These are phyloP conservation scores for Rapana venosa DNA, from an alignment of 2,888 invertebrate species.

Conservation along the genomic window DNA sequence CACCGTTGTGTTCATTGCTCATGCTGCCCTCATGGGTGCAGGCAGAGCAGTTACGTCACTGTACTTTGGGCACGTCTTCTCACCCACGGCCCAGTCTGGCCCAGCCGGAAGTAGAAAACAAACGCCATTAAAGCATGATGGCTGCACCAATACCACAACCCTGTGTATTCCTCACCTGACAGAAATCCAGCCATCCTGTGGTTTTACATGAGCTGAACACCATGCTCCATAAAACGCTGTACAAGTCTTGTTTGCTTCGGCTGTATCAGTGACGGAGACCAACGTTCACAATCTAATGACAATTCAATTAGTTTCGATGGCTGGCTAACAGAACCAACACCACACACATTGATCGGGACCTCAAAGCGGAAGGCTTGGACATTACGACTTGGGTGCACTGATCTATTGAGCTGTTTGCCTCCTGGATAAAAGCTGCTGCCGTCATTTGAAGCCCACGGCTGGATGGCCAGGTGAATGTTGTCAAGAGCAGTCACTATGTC, in stretches of 20 bases:
- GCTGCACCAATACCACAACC: not conserved
- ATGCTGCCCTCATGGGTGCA: too few species aligned
- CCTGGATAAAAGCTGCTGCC: not conserved
- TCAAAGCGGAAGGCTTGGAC: not conserved
- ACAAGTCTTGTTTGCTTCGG: not conserved
- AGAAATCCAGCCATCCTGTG: too few species aligned
- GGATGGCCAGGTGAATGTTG: not conserved
- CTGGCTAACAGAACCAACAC: constrained; percentile 25
- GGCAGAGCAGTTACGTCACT: too few species aligned
- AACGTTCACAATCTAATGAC: constrained; percentile 32
- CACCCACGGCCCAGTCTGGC: too few species aligned
- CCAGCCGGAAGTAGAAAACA: too few species aligned
- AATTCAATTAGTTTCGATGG: constrained; percentile 40
- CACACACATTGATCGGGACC: constrained; percentile 15
- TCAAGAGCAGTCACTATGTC: not conserved
- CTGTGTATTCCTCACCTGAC: too few species aligned
- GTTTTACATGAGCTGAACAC: too few species aligned
- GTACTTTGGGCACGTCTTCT: too few species aligned
- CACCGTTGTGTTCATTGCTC: too few species aligned
- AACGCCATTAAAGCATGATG: too few species aligned
- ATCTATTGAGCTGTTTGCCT: constrained; percentile 36
- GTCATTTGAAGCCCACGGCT: not conserved
- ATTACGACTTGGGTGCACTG: constrained; percentile 24
- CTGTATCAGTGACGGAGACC: constrained; percentile 4
- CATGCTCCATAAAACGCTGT: too few species aligned